These are phyloP conservation scores for Chelonia mydas DNA, from an alignment of 2,797 vertebrate species.

Conservation along the genomic window DNA sequence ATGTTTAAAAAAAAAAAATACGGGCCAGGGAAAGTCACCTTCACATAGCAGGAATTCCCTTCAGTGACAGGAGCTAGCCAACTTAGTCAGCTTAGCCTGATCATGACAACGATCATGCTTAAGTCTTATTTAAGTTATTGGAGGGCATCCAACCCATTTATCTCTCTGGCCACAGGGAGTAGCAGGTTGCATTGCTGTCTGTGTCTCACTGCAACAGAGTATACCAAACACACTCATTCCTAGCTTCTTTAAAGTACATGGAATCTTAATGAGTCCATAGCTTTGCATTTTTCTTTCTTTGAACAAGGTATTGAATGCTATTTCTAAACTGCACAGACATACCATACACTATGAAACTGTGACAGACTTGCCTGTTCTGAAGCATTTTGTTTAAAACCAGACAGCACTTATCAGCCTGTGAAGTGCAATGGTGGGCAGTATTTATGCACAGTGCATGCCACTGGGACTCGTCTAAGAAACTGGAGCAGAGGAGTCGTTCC, in stretches of 20 bases:
- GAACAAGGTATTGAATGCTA: not conserved
- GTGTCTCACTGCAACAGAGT: not conserved
- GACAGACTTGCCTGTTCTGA: not conserved
- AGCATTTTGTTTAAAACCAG: not conserved
- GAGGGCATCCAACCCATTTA: not conserved
- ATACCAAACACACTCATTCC: not conserved
- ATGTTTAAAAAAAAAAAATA: not conserved
- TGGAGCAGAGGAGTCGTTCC: not conserved
- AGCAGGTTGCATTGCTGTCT: not conserved
- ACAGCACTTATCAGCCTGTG: not conserved
- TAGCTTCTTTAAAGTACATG: no score
- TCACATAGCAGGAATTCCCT: not conserved
- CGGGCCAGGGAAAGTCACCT: not conserved
- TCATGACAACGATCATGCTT: not conserved
- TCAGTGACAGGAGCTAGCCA: not conserved
- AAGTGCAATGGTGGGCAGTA: not conserved
- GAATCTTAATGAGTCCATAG: not conserved
- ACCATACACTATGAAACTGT: not conserved
- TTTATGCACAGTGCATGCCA: not conserved
- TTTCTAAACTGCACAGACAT: not conserved
- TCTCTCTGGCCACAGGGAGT: not conserved
- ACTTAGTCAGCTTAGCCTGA: not conserved
- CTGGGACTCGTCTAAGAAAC: not conserved
- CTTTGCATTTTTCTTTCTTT: not conserved
- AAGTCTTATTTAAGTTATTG: not conserved